Evolutionary conservation across 2,797 vertebrate species (phyloP), one percentile per base, ranked within the genome.

Genomic region (Phrynocephalus forsythii): DNA sequence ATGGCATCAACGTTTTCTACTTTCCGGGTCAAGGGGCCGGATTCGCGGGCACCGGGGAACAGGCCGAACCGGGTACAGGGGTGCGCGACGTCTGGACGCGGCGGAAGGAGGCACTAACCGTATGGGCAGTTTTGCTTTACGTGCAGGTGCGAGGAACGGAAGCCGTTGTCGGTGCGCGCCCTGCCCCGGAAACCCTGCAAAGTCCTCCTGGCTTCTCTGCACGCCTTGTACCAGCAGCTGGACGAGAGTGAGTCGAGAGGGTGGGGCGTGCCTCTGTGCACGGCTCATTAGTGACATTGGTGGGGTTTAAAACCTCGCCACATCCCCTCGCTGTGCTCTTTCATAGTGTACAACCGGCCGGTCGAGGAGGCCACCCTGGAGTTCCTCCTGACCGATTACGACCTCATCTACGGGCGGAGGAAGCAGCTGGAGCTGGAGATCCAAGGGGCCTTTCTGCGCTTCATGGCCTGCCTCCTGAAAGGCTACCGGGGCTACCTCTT

Each of bases 401-500:
- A 98, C 83, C 97, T 98, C 6, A 98, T 98, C 63, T 98, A 98
- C 1, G 94, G 98, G 1, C 98, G 98, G 0, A 96, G 98, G 95
- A 98, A 98, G 67, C 98, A 98, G 97, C 96, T 99, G 94, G 98
- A 99, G 94, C 96, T 98, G 75, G 98, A 99, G 93, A 98, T 99
- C 13, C 97, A 98, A 90, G 98, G 98, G 24, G 97, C 98, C 0
- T 99, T 99, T 81, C 96, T 99, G 24, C 97, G 97, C 88, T 99
- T 99, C 96, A 99, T 99, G 98, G 97, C 98, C 93, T 97, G 97
- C 38, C 94, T 97, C 88, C 97, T 99, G 91, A 96, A 96, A 24
- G 98, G 98, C 0, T 99, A 99, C 93, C 95, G 98, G 0, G 82
- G 96, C 90, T 99, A 97, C 96, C 97, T 99, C 90, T 97, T 98